A percentile compares a stretch with the other conserved stretches of the same genome.
phyloP scores from a whole-genome alignment of 2,888 invertebrate genomes.

The Itoplectis maculator region DNA sequence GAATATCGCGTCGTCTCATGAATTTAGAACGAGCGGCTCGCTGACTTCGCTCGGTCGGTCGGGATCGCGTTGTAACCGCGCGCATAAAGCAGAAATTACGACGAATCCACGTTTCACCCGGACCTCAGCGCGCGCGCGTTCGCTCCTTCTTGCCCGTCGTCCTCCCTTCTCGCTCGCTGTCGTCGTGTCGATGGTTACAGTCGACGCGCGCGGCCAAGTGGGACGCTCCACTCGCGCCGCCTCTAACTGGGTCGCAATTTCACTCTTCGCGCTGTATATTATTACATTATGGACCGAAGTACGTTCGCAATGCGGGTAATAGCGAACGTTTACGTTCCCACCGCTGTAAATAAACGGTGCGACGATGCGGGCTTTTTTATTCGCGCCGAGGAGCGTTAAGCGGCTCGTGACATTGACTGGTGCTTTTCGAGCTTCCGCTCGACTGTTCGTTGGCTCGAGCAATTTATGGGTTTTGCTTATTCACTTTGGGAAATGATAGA shows the following conservation, averaged over 20 bases:
- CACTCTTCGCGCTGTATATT: constrained; percentile 28
- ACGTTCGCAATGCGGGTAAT: constrained; percentile 18
- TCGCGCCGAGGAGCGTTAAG: neutral
- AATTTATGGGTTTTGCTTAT: too few relatives aligned
- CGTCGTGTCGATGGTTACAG: constrained; percentile 44
- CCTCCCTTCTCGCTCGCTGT: constrained; percentile 23
- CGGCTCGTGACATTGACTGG: neutral
- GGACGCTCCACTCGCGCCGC: neutral
- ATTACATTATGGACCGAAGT: constrained; percentile 19
- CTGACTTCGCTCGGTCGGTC: constrained; percentile 18
- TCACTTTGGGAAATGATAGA: too few relatives aligned
- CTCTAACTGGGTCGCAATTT: constrained; percentile 50
- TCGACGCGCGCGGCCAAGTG: constrained; percentile 33
- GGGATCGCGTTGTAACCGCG: constrained; percentile 18
- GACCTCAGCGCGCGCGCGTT: constrained; percentile 25
- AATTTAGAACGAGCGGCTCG: constrained; percentile 55
- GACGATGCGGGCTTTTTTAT: neutral
- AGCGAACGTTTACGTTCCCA: neutral
- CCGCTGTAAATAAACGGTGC: neutral
- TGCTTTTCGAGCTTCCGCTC: too few relatives aligned
- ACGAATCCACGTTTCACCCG: constrained; percentile 28
- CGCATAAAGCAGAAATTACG: constrained; percentile 51
- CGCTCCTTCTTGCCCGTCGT: too few relatives aligned
- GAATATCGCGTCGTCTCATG: constrained; percentile 48
- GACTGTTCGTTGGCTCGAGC: too few relatives aligned